Evolutionary conservation across 2,888 invertebrate species (phyloP).

Genomic region (Uloborus plumipes): DNA sequence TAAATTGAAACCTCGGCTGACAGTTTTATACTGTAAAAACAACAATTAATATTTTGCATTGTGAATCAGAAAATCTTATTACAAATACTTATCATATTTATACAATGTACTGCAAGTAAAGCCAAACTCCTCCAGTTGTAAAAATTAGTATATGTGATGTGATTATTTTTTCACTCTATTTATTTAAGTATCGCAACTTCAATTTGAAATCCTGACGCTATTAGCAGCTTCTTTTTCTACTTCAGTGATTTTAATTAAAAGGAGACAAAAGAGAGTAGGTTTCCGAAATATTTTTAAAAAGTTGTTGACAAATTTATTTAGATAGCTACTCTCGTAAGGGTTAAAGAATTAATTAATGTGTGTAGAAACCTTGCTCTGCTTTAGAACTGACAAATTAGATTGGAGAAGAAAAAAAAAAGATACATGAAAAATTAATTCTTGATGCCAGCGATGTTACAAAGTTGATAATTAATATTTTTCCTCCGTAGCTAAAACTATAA

Average conservation of each 20-base stretch:
- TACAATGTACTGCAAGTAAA: no score
- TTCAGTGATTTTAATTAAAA: constrained; percentile 27
- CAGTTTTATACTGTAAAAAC: no score
- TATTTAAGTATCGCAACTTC: no score
- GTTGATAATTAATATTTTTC: constrained; percentile 19
- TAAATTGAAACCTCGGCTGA: no score
- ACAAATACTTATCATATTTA: no score
- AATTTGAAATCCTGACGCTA: no score
- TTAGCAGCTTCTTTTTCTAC: constrained; percentile 8
- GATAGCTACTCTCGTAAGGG: constrained; percentile 21
- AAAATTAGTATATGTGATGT: no score
- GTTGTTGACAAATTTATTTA: constrained; percentile 32
- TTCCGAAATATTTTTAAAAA: background rate
- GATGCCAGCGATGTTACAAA: background rate
- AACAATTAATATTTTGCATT: no score
- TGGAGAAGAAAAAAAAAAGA: background rate
- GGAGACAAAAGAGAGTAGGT: constrained; percentile 10
- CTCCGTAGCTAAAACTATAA: no score
- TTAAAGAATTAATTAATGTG: constrained; percentile 34
- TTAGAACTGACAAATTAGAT: constrained; percentile 28
- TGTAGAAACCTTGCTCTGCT: constrained; percentile 24
- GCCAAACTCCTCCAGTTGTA: no score
- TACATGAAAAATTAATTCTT: constrained; percentile 1
- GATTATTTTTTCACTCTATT: no score
- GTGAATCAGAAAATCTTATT: no score